phyloP scores from a whole-genome alignment of 2,797 vertebrate genomes.

The Typhlichthys subterraneus region DNA sequence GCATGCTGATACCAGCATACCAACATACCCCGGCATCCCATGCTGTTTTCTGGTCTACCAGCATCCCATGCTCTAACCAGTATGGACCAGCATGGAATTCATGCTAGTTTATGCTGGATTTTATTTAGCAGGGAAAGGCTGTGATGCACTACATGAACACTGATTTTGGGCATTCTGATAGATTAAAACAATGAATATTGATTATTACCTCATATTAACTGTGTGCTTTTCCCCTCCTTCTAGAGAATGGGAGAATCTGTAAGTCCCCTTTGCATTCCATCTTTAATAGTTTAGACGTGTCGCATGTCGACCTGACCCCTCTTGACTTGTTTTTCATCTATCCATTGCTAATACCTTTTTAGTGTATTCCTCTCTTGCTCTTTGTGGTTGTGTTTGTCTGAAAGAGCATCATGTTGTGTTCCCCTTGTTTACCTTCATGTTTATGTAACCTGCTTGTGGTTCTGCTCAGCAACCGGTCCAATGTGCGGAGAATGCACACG shows the following conservation, averaged over 20 bases:
- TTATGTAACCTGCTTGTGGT: slow-evolving; percentile 10
- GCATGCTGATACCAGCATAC: no score
- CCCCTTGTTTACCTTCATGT: no score
- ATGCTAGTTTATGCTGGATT: no score
- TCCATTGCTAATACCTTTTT: neutral
- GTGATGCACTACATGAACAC: no score
- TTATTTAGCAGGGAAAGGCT: no score
- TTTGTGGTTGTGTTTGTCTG: neutral
- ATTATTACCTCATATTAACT: slow-evolving; percentile 15
- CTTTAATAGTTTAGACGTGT: neutral
- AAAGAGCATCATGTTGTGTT: neutral
- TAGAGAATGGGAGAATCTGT: slow-evolving; percentile 96
- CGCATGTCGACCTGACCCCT: neutral
- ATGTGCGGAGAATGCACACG: slow-evolving; percentile 88
- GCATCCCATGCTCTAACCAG: no score
- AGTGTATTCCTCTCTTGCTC: neutral
- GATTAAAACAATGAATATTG: no score
- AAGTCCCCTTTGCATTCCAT: slow-evolving; percentile 75
- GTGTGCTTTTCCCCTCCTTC: slow-evolving; percentile 64
- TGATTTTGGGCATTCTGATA: no score
- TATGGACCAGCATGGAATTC: no score
- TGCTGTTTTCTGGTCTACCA: no score
- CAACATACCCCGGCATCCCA: no score
- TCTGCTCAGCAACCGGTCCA: slow-evolving; percentile 87
- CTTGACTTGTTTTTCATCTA: neutral